phyloP scores from a whole-genome alignment of 2,888 invertebrate species.

The Antheraea assamensis region DNA sequence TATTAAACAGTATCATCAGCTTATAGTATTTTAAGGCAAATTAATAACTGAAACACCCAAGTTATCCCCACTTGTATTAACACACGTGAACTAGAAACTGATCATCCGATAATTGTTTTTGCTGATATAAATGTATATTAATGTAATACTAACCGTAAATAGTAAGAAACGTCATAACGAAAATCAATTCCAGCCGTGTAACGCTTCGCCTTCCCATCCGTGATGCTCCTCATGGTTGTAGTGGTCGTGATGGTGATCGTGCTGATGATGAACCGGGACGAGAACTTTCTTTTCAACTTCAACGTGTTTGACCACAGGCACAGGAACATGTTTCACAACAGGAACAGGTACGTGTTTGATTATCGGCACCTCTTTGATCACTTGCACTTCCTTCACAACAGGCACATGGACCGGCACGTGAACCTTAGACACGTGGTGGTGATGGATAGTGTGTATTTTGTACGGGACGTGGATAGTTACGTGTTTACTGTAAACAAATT shows the following conservation, averaged over 20 bases:
- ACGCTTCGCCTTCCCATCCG: slow-evolving; percentile 75
- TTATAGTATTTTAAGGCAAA: not conserved
- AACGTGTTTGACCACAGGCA: slow-evolving; percentile 67
- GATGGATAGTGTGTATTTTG: slow-evolving; percentile 75
- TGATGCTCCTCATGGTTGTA: slow-evolving; percentile 52
- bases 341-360: slow-evolving; percentile 70
- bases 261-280: slow-evolving; percentile 60
- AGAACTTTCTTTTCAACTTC: slow-evolving; percentile 72
- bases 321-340: slow-evolving; percentile 64
- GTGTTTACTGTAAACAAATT: slow-evolving; percentile 60
- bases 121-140: too few relatives aligned
- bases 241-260: slow-evolving; percentile 50
- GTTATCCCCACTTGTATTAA: too few relatives aligned
- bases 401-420: slow-evolving; percentile 70
- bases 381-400: slow-evolving; percentile 71
- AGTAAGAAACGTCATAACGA: slow-evolving; percentile 33
- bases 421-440: slow-evolving; percentile 75
- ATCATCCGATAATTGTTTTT: too few relatives aligned
- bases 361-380: slow-evolving; percentile 72
- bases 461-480: slow-evolving; percentile 77
- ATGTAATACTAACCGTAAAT: slow-evolving; percentile 50
- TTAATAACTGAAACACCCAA: not conserved
- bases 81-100: too few relatives aligned
- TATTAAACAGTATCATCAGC: not conserved
- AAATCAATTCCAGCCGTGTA: slow-evolving; percentile 78